A percentile compares a stretch with the other conserved stretches of the same genome.
phyloP scores from a whole-genome alignment of 2,888 invertebrate genomes.

The Timandra comae region DNA sequence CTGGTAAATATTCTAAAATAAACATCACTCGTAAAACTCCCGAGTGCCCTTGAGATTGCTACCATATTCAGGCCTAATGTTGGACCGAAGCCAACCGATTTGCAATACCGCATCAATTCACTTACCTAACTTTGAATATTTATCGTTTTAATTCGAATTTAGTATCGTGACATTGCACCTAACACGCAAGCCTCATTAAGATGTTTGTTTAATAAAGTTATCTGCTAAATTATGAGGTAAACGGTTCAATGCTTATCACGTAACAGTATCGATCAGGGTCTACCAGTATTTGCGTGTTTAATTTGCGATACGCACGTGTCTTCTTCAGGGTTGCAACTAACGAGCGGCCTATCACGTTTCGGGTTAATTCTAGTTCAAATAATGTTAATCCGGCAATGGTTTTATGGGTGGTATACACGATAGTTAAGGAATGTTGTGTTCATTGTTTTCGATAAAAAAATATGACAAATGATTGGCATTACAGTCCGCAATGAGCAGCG shows the following conservation, averaged over 20 bases:
- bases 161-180: constrained; percentile 8
- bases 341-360: no score
- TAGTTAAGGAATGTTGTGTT: constrained; percentile 8
- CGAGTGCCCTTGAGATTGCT: constrained; percentile 54
- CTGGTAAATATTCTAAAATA: constrained; percentile 13
- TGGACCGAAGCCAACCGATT: constrained; percentile 56
- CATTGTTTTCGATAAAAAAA: constrained; percentile 54
- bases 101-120: constrained; percentile 48
- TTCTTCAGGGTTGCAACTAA: no score
- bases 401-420: no score
- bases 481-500: constrained; percentile 21
- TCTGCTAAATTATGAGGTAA: no score
- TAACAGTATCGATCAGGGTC: constrained; percentile 7
- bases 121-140: constrained; percentile 31
- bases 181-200: no score
- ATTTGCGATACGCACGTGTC: no score
- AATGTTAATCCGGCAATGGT: no score
- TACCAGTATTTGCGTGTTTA: no score
- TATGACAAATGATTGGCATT: constrained; percentile 55
- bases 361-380: no score
- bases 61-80: constrained; percentile 35
- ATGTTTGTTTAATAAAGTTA: no score
- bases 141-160: constrained; percentile 30
- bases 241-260: no score
- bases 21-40: constrained; percentile 36